Percentiles rank a stretch among this genome's conserved stretches.
phyloP scores from a whole-genome alignment of 2,113 vertebrate genomes.

The sheep (Ovis aries) region ARS-UI_Ramb_v3.0 NC_056080.1:64988001-64988500 shows the following conservation, averaged over 20 bases:
- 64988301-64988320: slow-evolving; percentile 1
- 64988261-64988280: background rate
- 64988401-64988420: background rate
- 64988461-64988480: background rate
- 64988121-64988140: background rate
- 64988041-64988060: background rate
- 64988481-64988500: background rate
- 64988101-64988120: slow-evolving; percentile 27
- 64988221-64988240: background rate
- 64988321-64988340: slow-evolving; percentile 27
- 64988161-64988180: background rate
- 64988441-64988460: background rate
- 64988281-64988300: background rate
- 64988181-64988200: slow-evolving; percentile 1
- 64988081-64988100: background rate
- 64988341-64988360: background rate
- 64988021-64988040: background rate
- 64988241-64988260: background rate
- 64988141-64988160: background rate
- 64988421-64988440: background rate
- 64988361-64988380: background rate
- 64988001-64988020: background rate
- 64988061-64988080: background rate
- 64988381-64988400: background rate
- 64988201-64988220: background rate